These are phyloP conservation scores for Paelopatides confundens DNA, from an alignment of 53 echinoderm and acorn worm genomes.

Conservation along the genomic window DNA sequence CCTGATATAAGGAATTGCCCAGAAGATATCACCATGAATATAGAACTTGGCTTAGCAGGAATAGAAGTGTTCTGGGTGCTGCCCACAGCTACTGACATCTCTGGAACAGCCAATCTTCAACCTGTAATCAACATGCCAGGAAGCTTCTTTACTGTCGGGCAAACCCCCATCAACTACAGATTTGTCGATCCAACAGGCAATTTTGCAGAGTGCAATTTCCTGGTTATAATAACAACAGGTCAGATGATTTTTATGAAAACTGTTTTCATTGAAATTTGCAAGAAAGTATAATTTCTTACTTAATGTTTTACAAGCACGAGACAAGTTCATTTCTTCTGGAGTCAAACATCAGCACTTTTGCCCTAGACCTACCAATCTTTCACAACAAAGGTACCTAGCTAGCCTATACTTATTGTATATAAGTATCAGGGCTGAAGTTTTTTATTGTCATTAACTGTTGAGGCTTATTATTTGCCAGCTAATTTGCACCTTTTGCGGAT, in stretches of 20 bases:
- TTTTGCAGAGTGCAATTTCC: conserved; percentile 60
- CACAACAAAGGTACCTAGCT: too few relatives aligned
- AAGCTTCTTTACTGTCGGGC: conserved; percentile 42
- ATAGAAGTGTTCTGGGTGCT: conserved; percentile 35
- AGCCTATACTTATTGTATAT: too few relatives aligned
- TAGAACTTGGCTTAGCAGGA: conserved; percentile 35
- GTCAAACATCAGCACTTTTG: too few relatives aligned
- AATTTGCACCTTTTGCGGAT: too few relatives aligned
- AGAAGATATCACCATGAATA: background rate
- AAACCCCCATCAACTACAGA: conserved; percentile 57
- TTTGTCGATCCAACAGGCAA: conserved; percentile 66
- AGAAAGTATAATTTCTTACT: too few relatives aligned
- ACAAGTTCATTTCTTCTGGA: too few relatives aligned
- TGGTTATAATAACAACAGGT: conserved; percentile 67
- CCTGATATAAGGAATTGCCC: background rate
- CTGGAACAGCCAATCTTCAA: conserved; percentile 27
- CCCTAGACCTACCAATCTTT: too few relatives aligned
- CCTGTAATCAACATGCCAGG: conserved; percentile 24
- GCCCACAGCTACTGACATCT: conserved; percentile 74
- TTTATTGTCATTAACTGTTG: too few relatives aligned
- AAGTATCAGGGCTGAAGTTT: too few relatives aligned
- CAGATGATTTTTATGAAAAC: background rate
- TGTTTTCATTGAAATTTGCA: too few relatives aligned
- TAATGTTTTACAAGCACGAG: too few relatives aligned
- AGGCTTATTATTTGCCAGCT: too few relatives aligned